Percentiles rank a stretch among this genome's conserved stretches.
Evolutionary conservation across 2,888 invertebrate genomes (phyloP).

Genomic region (Drosophila ustulata): DNA sequence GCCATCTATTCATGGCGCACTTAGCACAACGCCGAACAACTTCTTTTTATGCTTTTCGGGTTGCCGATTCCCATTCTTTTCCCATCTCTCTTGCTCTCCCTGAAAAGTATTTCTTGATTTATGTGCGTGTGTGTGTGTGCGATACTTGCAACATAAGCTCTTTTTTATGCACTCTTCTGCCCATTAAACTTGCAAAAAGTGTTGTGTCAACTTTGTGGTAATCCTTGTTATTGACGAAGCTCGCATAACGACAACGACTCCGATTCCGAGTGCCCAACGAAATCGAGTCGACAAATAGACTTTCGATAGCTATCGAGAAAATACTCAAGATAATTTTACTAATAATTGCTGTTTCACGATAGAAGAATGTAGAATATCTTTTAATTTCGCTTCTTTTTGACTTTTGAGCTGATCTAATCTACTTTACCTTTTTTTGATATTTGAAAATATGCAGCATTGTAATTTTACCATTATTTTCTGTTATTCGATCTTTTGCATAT

Average conservation of each 20-base stretch:
- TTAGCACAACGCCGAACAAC: slow-evolving; percentile 15
- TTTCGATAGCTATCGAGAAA: neutral
- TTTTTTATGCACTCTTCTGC: slow-evolving; percentile 9
- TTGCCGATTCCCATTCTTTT: neutral
- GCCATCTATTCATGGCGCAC: slow-evolving; percentile 47
- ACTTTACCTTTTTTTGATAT: too few relatives aligned
- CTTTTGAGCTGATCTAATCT: too few relatives aligned
- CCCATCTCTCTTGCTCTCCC: neutral
- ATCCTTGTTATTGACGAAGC: neutral
- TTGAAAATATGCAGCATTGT: too few relatives aligned
- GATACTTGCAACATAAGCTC: slow-evolving; percentile 41
- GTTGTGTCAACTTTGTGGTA: slow-evolving; percentile 1
- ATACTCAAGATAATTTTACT: neutral
- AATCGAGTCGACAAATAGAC: neutral
- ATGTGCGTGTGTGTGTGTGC: slow-evolving; percentile 30
- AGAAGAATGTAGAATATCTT: too few relatives aligned
- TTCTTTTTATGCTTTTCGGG: slow-evolving; percentile 12
- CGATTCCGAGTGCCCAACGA: neutral
- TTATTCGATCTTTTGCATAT: too few relatives aligned
- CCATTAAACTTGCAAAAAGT: slow-evolving; percentile 1
- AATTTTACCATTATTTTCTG: too few relatives aligned
- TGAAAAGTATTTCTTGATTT: slow-evolving; percentile 47
- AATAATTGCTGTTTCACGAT: too few relatives aligned
- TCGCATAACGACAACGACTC: neutral
- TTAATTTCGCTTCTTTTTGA: too few relatives aligned